Evolutionary conservation across 2,113 vertebrate species (phyloP), one percentile per base, ranked within the genome.

Genomic region (Brevimyrus niger): DNA sequence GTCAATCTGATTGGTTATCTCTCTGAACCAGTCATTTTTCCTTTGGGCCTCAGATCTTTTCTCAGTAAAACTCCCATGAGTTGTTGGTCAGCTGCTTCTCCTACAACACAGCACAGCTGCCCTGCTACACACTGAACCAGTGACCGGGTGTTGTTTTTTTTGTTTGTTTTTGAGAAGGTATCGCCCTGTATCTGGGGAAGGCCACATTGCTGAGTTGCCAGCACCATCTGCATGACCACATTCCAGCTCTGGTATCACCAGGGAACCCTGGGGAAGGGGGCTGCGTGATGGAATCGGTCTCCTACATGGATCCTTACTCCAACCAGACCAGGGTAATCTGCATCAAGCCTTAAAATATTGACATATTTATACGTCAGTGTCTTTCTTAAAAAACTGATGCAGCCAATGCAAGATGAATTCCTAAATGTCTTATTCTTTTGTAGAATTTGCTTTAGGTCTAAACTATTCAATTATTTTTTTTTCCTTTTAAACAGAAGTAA

Each of bases 141-240:
- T 80, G 17, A 80, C 31, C 19, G 21, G 17, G 5, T 84, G 69
- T 31, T 46, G 2, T 61, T 38, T 44, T 55, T 50, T 13, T 21
- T 88, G 2, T n/a, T 76, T 88, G 3, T 76, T 8, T 88, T 23
- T 73, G 23, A 6, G 48, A 94, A 99, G 98, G 98, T 89, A 99
- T 99, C 83, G 97, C 97, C 88, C 95, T 99, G 51, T 99, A 97
- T 84, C 98, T 96, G 0, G 97, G 97, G 27, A 96, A 95, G 80
- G 98, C 98, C 89, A 94, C 89, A 91, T 93, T 99, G 91, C 93
- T 99, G 69, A 97, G 97, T 95, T 99, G 98, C 92, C 96, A 92
- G 69, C 98, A 99, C 91, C 94, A 99, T 91, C 95, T 94, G 92
- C 98, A 99, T 0, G 96, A 97, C 93, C 93, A 97, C 93, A 97